phyloP scores from a whole-genome alignment of 2,113 vertebrate species.

The Lasiurus borealis region DNA sequence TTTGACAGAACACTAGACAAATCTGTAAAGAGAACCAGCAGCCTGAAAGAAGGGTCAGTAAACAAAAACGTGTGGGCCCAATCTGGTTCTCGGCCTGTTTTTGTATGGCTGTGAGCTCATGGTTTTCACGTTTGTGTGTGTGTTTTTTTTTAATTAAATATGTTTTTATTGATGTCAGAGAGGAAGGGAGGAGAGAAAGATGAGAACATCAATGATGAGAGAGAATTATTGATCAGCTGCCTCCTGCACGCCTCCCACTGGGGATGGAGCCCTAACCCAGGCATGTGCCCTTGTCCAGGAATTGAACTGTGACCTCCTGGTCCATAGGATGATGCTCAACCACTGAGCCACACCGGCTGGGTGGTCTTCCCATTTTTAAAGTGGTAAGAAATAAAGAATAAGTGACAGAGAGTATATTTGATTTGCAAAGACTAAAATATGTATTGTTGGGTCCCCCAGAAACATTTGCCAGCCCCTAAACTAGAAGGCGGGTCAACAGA shows the following conservation, averaged over 20 bases:
- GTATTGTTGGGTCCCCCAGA: background rate
- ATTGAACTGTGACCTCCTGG: too few relatives aligned
- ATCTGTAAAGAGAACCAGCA: background rate
- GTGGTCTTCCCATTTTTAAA: background rate
- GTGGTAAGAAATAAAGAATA: background rate
- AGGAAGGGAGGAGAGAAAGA: too few relatives aligned
- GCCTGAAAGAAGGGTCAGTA: background rate
- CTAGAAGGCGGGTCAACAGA: background rate
- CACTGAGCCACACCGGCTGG: too few relatives aligned
- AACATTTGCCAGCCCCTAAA: background rate
- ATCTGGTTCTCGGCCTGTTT: background rate
- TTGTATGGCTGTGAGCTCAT: background rate
- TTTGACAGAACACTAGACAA: background rate
- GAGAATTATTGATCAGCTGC: too few relatives aligned
- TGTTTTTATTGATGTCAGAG: too few relatives aligned
- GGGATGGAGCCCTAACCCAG: too few relatives aligned
- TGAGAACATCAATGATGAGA: too few relatives aligned
- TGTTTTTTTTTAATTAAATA: background rate
- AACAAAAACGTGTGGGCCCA: background rate
- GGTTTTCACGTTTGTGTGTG: background rate
- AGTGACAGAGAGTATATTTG: conserved; percentile 10
- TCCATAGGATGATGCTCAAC: too few relatives aligned
- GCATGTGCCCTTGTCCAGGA: too few relatives aligned
- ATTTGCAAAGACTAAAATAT: conserved; percentile 15
- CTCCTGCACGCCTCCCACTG: too few relatives aligned